phyloP scores from a whole-genome alignment of 2,888 invertebrate species.

The Gortyna flavago region DNA sequence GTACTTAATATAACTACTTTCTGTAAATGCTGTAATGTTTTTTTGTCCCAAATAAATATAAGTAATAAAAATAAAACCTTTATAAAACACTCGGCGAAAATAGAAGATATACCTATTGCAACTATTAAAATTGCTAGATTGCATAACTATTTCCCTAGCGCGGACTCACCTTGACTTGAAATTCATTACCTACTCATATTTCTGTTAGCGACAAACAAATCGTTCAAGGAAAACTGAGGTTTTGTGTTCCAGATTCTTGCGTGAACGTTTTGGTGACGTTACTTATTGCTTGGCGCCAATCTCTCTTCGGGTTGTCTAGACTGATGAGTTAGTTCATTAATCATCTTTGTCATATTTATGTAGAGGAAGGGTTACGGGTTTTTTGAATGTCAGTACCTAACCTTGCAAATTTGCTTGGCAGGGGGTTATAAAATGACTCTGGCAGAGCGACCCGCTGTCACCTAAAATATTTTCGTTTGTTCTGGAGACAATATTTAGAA shows the following conservation, averaged over 20 bases:
- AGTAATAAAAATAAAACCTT: neutral
- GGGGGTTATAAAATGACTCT: neutral
- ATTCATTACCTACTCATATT: conserved; percentile 15
- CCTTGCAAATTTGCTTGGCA: neutral
- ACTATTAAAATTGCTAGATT: neutral
- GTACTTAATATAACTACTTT: too few species aligned
- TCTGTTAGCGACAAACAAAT: conserved; percentile 6
- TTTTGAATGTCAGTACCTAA: neutral
- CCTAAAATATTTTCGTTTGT: too few species aligned
- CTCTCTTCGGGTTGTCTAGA: neutral
- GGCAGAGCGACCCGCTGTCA: too few species aligned
- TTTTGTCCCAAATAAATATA: too few species aligned
- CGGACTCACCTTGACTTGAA: neutral
- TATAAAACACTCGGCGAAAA: neutral
- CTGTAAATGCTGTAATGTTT: too few species aligned
- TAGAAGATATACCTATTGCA: neutral
- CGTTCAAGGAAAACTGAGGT: conserved; percentile 15
- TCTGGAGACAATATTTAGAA: too few species aligned
- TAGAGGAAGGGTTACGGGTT: neutral
- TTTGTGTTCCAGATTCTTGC: conserved; percentile 31
- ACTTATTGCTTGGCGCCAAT: neutral
- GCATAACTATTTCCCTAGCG: neutral
- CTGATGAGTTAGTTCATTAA: neutral
- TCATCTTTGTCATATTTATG: neutral
- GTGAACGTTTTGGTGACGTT: conserved; percentile 3